These are phyloP conservation scores for Drosophila prostipennis DNA, from an alignment of 2,888 invertebrate genomes.

Conservation along the genomic window DNA sequence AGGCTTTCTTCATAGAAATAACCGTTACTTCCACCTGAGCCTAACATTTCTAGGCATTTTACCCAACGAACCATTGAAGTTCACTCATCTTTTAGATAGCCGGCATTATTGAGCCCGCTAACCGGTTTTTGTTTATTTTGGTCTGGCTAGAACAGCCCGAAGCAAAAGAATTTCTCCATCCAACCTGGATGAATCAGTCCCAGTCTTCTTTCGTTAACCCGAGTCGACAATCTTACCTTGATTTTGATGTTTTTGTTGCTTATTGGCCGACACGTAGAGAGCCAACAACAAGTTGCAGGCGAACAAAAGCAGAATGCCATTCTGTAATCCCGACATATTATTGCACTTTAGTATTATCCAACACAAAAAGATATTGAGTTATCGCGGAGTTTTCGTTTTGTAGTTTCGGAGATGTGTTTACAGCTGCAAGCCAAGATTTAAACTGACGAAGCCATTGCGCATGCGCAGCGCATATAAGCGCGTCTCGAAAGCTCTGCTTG, in stretches of 20 bases:
- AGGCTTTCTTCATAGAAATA: neutral
- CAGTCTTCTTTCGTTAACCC: constrained; percentile 8
- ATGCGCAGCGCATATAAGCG: constrained; percentile 72
- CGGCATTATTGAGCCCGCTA: constrained; percentile 34
- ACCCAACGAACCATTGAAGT: constrained; percentile 23
- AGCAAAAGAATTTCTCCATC: constrained; percentile 48
- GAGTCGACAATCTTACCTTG: constrained; percentile 68
- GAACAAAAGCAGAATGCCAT: constrained; percentile 57
- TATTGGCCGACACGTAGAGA: constrained; percentile 57
- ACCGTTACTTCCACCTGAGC: constrained; percentile 13
- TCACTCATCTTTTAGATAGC: constrained; percentile 13
- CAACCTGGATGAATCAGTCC: constrained; percentile 41
- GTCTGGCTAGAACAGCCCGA: constrained; percentile 52
- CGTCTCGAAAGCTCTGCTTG: constrained; percentile 44
- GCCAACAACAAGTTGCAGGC: constrained; percentile 58
- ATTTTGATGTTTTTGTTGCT: constrained; percentile 60
- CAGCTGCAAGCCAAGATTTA: constrained; percentile 60
- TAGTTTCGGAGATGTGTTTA: constrained; percentile 45
- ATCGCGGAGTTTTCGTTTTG: neutral
- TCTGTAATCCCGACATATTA: constrained; percentile 54
- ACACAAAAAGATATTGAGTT: constrained; percentile 13
- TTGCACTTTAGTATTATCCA: constrained; percentile 50
- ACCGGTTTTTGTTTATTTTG: constrained; percentile 67
- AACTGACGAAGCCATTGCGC: constrained; percentile 73
- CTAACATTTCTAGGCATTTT: constrained; percentile 6